Base-by-base conservation (phyloP, 2,888 invertebrate species). In the Hyposoter didymator region DNA sequence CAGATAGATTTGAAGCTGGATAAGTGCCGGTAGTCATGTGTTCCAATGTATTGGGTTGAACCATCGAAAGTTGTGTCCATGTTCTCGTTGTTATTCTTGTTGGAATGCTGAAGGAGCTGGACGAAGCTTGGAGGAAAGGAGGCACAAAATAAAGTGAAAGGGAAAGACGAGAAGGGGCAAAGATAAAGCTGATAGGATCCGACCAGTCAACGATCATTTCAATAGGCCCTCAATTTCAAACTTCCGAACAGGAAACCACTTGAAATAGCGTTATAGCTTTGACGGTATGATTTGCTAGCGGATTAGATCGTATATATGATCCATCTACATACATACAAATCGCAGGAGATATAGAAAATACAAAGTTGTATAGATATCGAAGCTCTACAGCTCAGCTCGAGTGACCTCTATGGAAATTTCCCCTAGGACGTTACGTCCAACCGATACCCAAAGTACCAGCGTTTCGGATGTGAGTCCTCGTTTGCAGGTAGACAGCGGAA, bases 341-440 rank as follows among this genome's bases (percentile, higher is more conserved):
- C 10, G 55, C 1, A 14, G 14, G 55, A 22, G 55, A 59, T 22
- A 28, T 59, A 28, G 55, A 59, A 59, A 59, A 28, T 28, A 55
- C 10, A 55, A 55, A 55, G 12, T 28, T 49, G 6, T 59, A 59
- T 8, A 55, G 55, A 72, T 81, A 84, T 75, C 47, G 45, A 80
- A 66, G 14, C 67, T 39, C 69, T 86, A 90, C 90, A 91, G 55
- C 55, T 28, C 22, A 59, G 55, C 89, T 89, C 88, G 89, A 87
- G 86, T 88, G 89, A 90, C 89, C 89, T 78, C 88, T 84, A 89
- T 89, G 91, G 90, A 91, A 91, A 92, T 92, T 92, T 92, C 91
- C 91, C 92, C 22, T 5, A 89, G 89, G 91, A 90, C 76, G 62
- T 45, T 43, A 59, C 43, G 19, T 73, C 55, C 43, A 55, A 19